phyloP scores from a whole-genome alignment of 2,888 invertebrate genomes.

The Mythimna lalbum region DNA sequence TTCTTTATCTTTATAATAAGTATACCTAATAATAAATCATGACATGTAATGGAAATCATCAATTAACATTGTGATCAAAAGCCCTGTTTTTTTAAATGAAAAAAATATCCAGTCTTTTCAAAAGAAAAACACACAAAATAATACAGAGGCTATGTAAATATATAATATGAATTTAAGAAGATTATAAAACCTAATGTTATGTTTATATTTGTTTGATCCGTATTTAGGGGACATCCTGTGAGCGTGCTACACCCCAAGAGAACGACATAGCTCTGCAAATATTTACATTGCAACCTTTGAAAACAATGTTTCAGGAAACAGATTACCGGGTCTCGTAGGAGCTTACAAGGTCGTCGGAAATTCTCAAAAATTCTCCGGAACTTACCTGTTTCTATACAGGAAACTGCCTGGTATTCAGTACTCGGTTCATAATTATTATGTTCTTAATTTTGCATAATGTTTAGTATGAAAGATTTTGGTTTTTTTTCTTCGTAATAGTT shows the following conservation, averaged over 20 bases:
- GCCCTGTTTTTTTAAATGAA: background rate
- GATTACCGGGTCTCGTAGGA: slow-evolving; percentile 31
- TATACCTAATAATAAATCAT: no score
- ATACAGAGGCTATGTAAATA: background rate
- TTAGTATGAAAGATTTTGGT: no score
- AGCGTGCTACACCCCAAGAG: background rate
- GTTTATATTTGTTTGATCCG: slow-evolving; percentile 2
- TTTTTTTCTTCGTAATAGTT: no score
- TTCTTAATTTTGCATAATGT: background rate
- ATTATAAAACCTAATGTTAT: slow-evolving; percentile 8
- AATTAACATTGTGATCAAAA: background rate
- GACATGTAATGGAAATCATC: no score
- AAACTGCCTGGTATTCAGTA: slow-evolving; percentile 2
- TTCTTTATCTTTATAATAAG: no score
- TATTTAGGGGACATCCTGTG: slow-evolving; percentile 7
- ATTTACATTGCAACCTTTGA: slow-evolving; percentile 10
- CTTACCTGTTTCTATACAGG: background rate
- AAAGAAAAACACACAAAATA: background rate
- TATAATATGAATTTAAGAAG: background rate
- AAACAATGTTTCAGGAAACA: slow-evolving; percentile 33
- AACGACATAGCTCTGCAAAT: background rate
- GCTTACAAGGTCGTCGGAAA: slow-evolving; percentile 19
- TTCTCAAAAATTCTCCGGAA: slow-evolving; percentile 30
- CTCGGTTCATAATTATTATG: slow-evolving; percentile 4
- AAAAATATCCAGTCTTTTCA: background rate